Conservation (phyloP, 2,797 vertebrate genomes). For the Lophotriccus pileatus region DNA sequence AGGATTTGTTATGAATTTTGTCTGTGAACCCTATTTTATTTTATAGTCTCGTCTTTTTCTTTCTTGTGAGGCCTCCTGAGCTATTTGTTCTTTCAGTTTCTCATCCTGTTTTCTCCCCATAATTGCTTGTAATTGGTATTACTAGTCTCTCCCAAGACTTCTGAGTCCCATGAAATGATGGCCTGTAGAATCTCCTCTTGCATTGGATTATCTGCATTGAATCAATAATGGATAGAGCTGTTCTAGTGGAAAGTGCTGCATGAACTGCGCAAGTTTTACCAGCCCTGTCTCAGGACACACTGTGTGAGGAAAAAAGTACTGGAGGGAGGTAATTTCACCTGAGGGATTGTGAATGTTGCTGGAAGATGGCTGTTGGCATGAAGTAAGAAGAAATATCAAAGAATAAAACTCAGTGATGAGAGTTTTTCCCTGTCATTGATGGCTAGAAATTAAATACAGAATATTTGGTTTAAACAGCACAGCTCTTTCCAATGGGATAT, state of each 20-base stretch:
- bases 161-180: background rate
- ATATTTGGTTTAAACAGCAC: background rate
- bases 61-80: background rate
- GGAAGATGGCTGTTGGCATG: background rate
- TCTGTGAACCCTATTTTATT: background rate
- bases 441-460: background rate
- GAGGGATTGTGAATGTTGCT: background rate
- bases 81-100: background rate
- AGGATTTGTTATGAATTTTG: background rate
- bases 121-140: background rate
- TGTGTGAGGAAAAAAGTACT: background rate
- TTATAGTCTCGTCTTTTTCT: background rate
- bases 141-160: background rate
- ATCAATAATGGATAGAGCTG: background rate
- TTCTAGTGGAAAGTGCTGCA: background rate
- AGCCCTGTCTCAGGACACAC: background rate
- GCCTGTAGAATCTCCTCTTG: background rate
- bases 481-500: background rate
- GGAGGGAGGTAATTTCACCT: background rate
- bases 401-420: background rate
- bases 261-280: background rate
- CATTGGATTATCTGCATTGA: background rate
- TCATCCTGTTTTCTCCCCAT: background rate
- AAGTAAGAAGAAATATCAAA: background rate
- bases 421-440: background rate